Percentiles rank a stretch among this genome's conserved stretches.
Conservation (phyloP, 2,888 invertebrate species). For the Latheticus oryzae region DNA sequence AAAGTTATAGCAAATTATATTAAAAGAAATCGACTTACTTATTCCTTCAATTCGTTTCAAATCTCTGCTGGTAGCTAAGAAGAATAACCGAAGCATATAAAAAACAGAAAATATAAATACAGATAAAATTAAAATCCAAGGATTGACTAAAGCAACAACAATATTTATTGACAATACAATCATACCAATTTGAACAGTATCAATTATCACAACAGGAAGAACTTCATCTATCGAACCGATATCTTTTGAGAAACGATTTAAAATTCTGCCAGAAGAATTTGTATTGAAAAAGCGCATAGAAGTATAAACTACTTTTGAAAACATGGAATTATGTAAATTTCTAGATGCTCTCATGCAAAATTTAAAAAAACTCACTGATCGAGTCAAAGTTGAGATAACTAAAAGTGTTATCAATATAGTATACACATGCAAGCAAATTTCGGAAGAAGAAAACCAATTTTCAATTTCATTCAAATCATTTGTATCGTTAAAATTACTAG, state of each 20-base stretch:
- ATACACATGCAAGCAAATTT: constrained; percentile 62
- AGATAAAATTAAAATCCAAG: constrained; percentile 73
- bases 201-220: constrained; percentile 67
- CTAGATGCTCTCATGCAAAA: constrained; percentile 69
- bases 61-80: constrained; percentile 76
- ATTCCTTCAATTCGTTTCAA: constrained; percentile 72
- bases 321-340: constrained; percentile 69
- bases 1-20: not conserved
- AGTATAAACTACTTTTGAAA: constrained; percentile 70
- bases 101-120: constrained; percentile 72
- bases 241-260: constrained; percentile 81
- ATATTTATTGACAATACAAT: constrained; percentile 76
- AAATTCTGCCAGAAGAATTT: constrained; percentile 73
- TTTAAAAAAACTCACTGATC: constrained; percentile 68
- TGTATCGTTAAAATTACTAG: constrained; percentile 4
- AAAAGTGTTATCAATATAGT: constrained; percentile 52
- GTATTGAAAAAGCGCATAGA: constrained; percentile 78
- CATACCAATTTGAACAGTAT: constrained; percentile 70
- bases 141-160: constrained; percentile 77
- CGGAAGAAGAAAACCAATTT: constrained; percentile 38
- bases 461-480: constrained; percentile 50
- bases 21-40: constrained; percentile 58
- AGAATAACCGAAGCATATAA: constrained; percentile 72
- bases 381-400: constrained; percentile 63
- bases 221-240: constrained; percentile 72